Conservation (phyloP, 2,113 vertebrate genomes). For the Sciurus niger region DNA sequence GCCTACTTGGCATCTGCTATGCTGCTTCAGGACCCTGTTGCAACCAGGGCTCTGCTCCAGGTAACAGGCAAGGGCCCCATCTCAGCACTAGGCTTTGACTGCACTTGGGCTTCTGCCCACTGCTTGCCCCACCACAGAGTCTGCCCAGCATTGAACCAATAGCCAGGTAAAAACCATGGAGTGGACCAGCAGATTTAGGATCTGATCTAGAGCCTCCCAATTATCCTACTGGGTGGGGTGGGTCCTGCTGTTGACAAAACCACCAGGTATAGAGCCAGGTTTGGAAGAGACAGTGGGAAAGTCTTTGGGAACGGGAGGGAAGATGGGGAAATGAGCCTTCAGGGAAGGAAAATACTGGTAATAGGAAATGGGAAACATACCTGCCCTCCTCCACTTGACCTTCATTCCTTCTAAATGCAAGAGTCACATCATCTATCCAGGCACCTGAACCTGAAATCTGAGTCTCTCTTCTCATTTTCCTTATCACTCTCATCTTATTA, state of each 20-base stretch:
- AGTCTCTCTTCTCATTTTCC: background rate
- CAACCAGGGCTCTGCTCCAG: background rate
- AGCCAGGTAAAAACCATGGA: background rate
- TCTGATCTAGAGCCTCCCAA: accelerated
- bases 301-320: background rate
- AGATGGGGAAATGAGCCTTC: background rate
- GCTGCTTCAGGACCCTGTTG: background rate
- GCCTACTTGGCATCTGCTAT: background rate
- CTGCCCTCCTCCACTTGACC: background rate
- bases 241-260: background rate
- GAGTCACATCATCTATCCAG: background rate
- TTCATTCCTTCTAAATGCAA: background rate
- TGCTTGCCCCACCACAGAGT: background rate
- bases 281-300: background rate
- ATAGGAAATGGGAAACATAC: background rate
- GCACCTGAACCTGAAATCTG: background rate
- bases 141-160: background rate
- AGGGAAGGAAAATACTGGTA: background rate
- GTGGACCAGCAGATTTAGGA: background rate
- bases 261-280: background rate
- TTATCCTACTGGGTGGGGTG: background rate
- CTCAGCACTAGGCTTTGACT: background rate
- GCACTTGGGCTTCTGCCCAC: background rate
- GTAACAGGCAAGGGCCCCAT: background rate
- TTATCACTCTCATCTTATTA: background rate